Evolutionary conservation across 2,797 vertebrate genomes (phyloP).

Genomic region (Oryzias dopingdopingensis): DNA sequence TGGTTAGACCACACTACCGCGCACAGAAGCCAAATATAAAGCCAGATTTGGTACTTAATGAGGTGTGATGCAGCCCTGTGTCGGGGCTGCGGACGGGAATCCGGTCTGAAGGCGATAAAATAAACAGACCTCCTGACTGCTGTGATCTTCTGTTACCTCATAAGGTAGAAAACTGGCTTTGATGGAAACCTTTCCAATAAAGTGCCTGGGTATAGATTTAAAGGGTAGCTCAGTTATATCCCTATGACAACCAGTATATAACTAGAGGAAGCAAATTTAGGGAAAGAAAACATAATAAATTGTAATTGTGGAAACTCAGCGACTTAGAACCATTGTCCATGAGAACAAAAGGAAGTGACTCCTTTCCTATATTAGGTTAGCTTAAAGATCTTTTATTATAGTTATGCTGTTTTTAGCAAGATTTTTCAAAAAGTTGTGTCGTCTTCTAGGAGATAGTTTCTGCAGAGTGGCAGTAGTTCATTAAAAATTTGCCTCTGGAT

Average conservation of each 20-base stretch:
- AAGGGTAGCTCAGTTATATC: slow-evolving; percentile 21
- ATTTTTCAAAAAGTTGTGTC: too few relatives aligned
- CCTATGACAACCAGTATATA: slow-evolving; percentile 13
- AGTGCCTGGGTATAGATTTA: neutral
- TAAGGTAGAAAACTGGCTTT: slow-evolving; percentile 15
- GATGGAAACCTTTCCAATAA: slow-evolving; percentile 1
- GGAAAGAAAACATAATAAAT: neutral
- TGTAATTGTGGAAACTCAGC: too few relatives aligned
- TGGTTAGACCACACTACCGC: slow-evolving; percentile 15
- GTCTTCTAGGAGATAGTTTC: too few relatives aligned
- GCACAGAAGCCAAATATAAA: slow-evolving; percentile 32
- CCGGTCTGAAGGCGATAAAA: slow-evolving; percentile 44
- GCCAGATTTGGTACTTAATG: slow-evolving; percentile 53
- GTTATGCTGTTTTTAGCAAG: too few relatives aligned
- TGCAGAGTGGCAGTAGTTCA: too few relatives aligned
- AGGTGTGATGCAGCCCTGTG: slow-evolving; percentile 48
- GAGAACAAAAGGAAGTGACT: too few relatives aligned
- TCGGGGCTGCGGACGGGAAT: slow-evolving; percentile 25
- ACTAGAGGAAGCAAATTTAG: slow-evolving; percentile 42
- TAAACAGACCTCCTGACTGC: slow-evolving; percentile 40
- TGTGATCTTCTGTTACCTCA: slow-evolving; percentile 29
- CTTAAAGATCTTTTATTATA: too few relatives aligned
- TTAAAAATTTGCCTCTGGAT: too few relatives aligned
- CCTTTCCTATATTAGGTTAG: too few relatives aligned
- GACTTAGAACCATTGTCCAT: too few relatives aligned